Conservation (phyloP, 2,113 vertebrate genomes). For the Holacanthus passer region DNA sequence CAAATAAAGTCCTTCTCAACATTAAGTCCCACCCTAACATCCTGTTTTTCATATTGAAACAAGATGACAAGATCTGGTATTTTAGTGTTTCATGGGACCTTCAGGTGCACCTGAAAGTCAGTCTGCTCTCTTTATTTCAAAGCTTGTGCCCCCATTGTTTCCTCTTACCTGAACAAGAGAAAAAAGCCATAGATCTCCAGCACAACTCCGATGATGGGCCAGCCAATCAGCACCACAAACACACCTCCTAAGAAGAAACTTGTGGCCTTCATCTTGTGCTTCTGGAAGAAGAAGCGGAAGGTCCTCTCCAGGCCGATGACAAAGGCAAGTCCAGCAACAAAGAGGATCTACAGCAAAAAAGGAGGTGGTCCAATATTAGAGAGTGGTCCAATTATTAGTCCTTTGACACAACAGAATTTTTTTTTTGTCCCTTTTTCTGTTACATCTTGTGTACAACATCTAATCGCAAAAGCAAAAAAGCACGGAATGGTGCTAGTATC, state of each 20-base stretch:
- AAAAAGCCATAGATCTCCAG: conserved; percentile 98
- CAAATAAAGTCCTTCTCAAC: background rate
- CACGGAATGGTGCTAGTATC: no score
- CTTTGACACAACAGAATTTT: background rate
- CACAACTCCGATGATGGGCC: conserved; percentile 96
- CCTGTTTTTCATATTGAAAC: background rate
- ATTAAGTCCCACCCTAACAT: background rate
- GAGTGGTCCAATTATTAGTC: background rate
- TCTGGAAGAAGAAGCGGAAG: conserved; percentile 99
- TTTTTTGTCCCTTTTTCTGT: no score
- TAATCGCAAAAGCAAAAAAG: no score
- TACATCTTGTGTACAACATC: no score
- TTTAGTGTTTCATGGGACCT: background rate
- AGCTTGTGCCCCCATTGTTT: background rate
- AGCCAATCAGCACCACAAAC: conserved; percentile 94
- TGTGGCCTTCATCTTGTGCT: conserved; percentile 97
- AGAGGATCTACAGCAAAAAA: conserved; percentile 88
- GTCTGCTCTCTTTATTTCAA: background rate
- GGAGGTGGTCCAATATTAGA: background rate
- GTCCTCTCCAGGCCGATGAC: conserved; percentile 98
- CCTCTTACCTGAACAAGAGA: conserved; percentile 93
- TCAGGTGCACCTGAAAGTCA: background rate
- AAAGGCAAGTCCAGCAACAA: conserved; percentile 95
- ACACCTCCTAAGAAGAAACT: conserved; percentile 97
- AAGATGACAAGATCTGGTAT: background rate